phyloP scores from a whole-genome alignment of 2,113 vertebrate genomes.

The Pygoscelis adeliae region DNA sequence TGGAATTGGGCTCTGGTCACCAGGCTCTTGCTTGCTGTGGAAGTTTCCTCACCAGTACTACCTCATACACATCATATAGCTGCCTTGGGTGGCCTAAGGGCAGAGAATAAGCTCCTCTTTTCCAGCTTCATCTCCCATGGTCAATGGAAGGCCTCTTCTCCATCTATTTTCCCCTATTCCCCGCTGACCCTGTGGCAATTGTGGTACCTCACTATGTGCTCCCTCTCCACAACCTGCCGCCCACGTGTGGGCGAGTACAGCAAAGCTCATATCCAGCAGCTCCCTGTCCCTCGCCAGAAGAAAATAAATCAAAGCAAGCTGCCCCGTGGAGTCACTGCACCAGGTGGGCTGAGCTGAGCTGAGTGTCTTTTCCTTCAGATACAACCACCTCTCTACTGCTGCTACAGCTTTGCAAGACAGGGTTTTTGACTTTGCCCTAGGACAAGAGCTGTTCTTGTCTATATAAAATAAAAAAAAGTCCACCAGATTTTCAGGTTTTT shows the following conservation, averaged over 20 bases:
- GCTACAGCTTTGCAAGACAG: background rate
- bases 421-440: background rate
- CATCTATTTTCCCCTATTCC: background rate
- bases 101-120: background rate
- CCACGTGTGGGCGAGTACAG: no score
- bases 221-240: background rate
- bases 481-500: background rate
- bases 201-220: background rate
- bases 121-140: background rate
- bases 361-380: background rate
- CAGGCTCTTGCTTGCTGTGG: background rate
- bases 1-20: background rate
- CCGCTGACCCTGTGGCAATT: accelerated
- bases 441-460: background rate
- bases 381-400: background rate
- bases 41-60: background rate
- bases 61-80: background rate
- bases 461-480: background rate
- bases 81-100: background rate
- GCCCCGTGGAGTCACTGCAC: background rate
- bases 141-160: background rate
- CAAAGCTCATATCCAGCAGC: background rate
- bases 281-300: background rate
- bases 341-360: background rate
- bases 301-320: background rate